A percentile compares a stretch with the other conserved stretches of the same genome.
phyloP scores from a whole-genome alignment of 2,888 invertebrate genomes.

The Drosophila paramelanica region DNA sequence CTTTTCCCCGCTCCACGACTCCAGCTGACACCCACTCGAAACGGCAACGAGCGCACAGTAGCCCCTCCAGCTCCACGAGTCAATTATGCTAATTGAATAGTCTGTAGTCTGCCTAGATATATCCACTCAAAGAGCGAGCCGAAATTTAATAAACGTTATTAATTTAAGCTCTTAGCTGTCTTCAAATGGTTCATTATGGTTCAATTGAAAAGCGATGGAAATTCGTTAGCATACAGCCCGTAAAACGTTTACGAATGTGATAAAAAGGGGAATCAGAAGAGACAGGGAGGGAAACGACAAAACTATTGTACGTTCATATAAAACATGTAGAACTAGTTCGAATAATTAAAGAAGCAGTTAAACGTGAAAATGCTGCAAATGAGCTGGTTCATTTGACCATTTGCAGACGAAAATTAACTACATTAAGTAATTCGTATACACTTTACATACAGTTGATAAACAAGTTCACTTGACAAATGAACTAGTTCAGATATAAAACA shows the following conservation, averaged over 20 bases:
- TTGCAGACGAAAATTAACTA: too few species aligned
- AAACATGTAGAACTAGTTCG: too few species aligned
- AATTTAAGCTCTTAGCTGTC: constrained; percentile 39
- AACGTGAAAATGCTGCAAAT: not conserved
- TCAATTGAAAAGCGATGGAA: constrained; percentile 28
- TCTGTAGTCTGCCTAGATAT: constrained; percentile 35
- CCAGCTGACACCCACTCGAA: constrained; percentile 30
- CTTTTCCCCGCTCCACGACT: not conserved
- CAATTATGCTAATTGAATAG: constrained; percentile 63
- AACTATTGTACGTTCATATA: not conserved
- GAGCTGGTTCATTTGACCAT: constrained; percentile 1
- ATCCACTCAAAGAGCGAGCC: constrained; percentile 50
- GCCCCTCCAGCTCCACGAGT: constrained; percentile 22
- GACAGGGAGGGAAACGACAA: not conserved
- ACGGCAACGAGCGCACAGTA: constrained; percentile 38
- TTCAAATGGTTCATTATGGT: constrained; percentile 43
- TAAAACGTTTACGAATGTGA: constrained; percentile 28
- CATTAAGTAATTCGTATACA: too few species aligned
- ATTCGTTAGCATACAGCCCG: not conserved
- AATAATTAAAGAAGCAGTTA: too few species aligned
- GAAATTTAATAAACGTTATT: constrained; percentile 65
- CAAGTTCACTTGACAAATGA: not conserved
- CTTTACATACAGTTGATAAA: not conserved
- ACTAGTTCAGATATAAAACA: not conserved
- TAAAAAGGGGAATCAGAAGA: not conserved